Percentiles rank a stretch among this genome's conserved stretches.
Conservation (phyloP, 1,140 invertebrate genomes). For the Megalopta genalis region DNA sequence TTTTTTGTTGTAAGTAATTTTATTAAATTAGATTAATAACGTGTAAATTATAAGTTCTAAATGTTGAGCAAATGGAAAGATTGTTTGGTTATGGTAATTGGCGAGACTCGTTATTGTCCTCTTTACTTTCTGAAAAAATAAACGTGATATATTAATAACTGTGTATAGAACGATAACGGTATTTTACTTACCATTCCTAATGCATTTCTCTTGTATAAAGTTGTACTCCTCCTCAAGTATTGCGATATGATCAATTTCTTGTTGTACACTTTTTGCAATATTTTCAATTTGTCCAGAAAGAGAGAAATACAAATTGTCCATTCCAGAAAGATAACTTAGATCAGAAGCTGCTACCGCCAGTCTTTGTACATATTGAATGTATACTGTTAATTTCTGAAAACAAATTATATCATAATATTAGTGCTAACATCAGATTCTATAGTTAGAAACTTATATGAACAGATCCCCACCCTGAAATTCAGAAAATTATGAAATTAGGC, state of each 20-base stretch:
- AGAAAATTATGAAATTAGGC: too few species aligned
- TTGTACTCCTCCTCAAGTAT: constrained; percentile 71
- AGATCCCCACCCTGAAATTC: too few species aligned
- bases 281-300: constrained; percentile 73
- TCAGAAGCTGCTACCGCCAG: constrained; percentile 72
- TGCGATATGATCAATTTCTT: constrained; percentile 62
- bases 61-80: neutral
- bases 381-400: constrained; percentile 68
- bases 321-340: constrained; percentile 71
- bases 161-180: neutral
- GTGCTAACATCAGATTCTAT: neutral
- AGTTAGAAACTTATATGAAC: neutral
- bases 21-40: constrained; percentile 4
- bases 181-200: constrained; percentile 57
- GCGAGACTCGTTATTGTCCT: neutral
- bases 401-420: constrained; percentile 22
- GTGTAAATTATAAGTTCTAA: neutral
- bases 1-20: neutral
- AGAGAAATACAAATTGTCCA: constrained; percentile 73
- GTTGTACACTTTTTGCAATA: constrained; percentile 68
- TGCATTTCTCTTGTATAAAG: constrained; percentile 68
- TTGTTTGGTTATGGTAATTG: neutral
- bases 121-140: constrained; percentile 20
- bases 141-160: neutral
- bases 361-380: constrained; percentile 75